Conservation (phyloP, 1,140 invertebrate species). For the Lepidostoma basale region DNA sequence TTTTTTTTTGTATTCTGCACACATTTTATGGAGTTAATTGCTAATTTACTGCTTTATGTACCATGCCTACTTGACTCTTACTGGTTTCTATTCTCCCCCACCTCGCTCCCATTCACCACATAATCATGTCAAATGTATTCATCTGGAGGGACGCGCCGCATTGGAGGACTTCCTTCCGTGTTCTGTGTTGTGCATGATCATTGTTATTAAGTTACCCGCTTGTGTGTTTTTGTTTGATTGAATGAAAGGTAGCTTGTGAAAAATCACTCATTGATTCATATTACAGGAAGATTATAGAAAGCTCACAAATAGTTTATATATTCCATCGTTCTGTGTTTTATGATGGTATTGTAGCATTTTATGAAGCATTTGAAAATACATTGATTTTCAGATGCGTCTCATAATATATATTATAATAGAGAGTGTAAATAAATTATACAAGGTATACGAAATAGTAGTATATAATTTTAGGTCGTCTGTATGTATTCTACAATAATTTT, state of each 20-base stretch:
- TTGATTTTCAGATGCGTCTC: background rate
- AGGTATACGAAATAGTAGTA: background rate
- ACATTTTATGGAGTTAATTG: slow-evolving; percentile 30
- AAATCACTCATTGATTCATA: no score
- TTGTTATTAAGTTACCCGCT: background rate
- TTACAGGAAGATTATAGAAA: no score
- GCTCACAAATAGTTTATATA: no score
- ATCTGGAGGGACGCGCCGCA: no score
- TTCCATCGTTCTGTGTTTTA: no score
- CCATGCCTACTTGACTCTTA: background rate
- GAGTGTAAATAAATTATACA: background rate
- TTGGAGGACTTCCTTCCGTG: no score
- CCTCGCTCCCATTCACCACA: slow-evolving; percentile 1
- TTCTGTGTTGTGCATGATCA: background rate
- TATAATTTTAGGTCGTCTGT: background rate
- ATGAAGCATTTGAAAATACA: no score
- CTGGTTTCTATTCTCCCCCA: background rate
- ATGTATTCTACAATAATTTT: no score
- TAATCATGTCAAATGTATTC: slow-evolving; percentile 2
- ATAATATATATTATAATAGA: background rate
- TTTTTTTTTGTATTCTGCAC: slow-evolving; percentile 40
- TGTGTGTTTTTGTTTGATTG: no score
- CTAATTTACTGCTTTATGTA: background rate
- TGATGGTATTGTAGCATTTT: no score
- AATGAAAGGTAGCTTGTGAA: no score